These are phyloP conservation scores for Numenius phaeopus DNA, from an alignment of 2,797 vertebrate species.

Conservation along the genomic window DNA sequence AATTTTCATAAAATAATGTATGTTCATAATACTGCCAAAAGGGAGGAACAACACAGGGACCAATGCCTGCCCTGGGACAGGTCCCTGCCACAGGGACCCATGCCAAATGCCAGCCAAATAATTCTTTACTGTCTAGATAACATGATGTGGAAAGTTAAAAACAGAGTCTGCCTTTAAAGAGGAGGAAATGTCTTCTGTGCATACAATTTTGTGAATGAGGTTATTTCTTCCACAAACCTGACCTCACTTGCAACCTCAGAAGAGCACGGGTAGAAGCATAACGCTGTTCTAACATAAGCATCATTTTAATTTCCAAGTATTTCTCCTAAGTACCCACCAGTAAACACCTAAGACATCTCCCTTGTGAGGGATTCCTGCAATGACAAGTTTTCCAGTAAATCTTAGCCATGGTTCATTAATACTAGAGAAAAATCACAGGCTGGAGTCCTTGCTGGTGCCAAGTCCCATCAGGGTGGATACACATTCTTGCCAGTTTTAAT, in stretches of 20 bases:
- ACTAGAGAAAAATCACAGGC: neutral
- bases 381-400: neutral
- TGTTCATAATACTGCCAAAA: neutral
- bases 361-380: neutral
- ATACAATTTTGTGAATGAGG: neutral
- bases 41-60: neutral
- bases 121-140: neutral
- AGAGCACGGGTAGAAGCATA: neutral
- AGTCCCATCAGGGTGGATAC: rapidly evolving
- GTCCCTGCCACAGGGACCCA: too few relatives aligned
- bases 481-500: neutral
- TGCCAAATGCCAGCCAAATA: neutral
- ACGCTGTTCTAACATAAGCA: neutral
- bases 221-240: neutral
- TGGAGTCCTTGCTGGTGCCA: neutral
- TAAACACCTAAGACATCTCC: neutral
- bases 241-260: neutral
- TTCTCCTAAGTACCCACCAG: neutral
- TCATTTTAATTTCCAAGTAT: neutral
- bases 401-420: neutral
- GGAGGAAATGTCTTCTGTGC: neutral
- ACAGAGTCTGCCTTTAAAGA: neutral
- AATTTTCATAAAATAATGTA: neutral
- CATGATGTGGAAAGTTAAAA: neutral
- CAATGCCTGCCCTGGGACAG: too few relatives aligned